Base-by-base conservation (phyloP, 1,140 invertebrate species). In the Hyles vespertilio region DNA sequence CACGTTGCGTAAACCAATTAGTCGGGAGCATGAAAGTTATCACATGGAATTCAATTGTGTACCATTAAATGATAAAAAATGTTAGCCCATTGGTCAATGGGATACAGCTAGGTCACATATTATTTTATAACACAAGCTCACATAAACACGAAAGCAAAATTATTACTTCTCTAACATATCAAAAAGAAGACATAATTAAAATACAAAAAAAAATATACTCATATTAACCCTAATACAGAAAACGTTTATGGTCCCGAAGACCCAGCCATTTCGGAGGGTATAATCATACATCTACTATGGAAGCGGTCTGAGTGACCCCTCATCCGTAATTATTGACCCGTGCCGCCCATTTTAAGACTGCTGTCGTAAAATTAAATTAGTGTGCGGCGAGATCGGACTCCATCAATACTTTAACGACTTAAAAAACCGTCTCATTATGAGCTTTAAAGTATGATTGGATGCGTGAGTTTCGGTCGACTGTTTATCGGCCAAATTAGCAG, bases 321-420 rank as follows among this genome's bases (percentile, higher is more conserved):
- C 10, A 48, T n/a, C 55, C 63, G 58, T 70, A 71, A 74, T 74
- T 64, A 67, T 46, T 47, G 51, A 47, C 46, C 56, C 61, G 65
- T 59, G 45, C 59, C 67, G 59, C 65, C 72, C 65, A 61, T 64
- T 67, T 61, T 54, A 62, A 61, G 63, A 53, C 59, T 55, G 47
- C n/a, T 61, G 50, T 58, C 46, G 57, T 64, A 58, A 64, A 66
- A 70, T 63, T 56, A 73, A 70, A 73, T 73, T 75, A 75, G 52
- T 58, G 5, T 45, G 11, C 54, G 36, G 59, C 55, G 47, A 61
- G 52, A 52, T 64, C 11, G 10, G 22, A 36, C 32, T 33, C 32
- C 57, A 61, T 67, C 61, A 65, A 67, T 52, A 59, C 61, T 62
- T 67, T 67, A 61, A 70, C 59, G 59, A 67, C 56, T 55, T 58